These are phyloP conservation scores for Orthosia cruda DNA, from an alignment of 2,888 invertebrate genomes.

Conservation along the genomic window DNA sequence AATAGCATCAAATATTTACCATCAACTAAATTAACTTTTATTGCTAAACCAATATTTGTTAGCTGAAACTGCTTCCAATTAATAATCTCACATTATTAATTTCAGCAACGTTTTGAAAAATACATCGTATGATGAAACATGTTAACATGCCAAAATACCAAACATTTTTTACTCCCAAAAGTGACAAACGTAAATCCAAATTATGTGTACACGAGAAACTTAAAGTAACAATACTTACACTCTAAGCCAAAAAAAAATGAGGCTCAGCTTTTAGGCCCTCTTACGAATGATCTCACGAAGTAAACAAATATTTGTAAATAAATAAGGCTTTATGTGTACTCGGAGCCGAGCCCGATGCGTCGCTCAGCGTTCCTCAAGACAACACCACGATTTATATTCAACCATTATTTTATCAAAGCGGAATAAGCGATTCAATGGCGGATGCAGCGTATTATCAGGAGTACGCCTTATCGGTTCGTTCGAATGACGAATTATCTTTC, in stretches of 20 bases:
- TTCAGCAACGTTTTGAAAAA: slow-evolving; percentile 6
- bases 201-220: slow-evolving; percentile 50
- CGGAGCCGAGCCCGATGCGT: slow-evolving; percentile 51
- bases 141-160: slow-evolving; percentile 15
- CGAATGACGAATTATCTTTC: slow-evolving; percentile 60
- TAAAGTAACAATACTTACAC: slow-evolving; percentile 56
- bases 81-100: slow-evolving; percentile 32
- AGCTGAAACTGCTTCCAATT: slow-evolving; percentile 14
- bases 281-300: slow-evolving; percentile 73
- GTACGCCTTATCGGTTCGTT: slow-evolving; percentile 53
- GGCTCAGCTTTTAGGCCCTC: slow-evolving; percentile 66
- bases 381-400: slow-evolving; percentile 76
- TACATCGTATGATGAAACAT: not conserved
- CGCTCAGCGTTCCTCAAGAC: slow-evolving; percentile 69
- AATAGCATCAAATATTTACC: slow-evolving; percentile 49
- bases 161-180: slow-evolving; percentile 15
- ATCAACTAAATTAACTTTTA: slow-evolving; percentile 11
- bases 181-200: slow-evolving; percentile 36
- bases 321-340: slow-evolving; percentile 79
- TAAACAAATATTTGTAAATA: slow-evolving; percentile 84
- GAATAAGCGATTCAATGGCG: slow-evolving; percentile 67
- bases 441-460: slow-evolving; percentile 70
- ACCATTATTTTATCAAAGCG: slow-evolving; percentile 78
- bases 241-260: slow-evolving; percentile 69
- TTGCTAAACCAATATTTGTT: slow-evolving; percentile 33